A percentile compares a stretch with the other conserved stretches of the same genome.
phyloP scores from a whole-genome alignment of 2,888 invertebrate genomes.

The Tenthredo scrophulariae region DNA sequence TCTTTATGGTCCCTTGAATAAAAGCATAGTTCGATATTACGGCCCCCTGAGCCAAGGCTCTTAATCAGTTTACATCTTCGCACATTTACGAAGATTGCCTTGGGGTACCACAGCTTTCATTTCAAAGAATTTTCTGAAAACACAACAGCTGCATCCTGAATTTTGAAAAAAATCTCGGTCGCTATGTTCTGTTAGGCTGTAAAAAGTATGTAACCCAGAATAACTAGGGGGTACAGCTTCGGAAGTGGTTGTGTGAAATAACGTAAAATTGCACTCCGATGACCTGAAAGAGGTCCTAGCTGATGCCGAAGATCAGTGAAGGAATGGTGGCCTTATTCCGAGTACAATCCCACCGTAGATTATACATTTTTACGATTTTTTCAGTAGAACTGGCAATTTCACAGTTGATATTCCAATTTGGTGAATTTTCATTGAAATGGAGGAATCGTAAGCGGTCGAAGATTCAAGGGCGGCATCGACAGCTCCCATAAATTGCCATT shows the following conservation, averaged over 20 bases:
- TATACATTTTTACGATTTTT: neutral
- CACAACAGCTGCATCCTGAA: neutral
- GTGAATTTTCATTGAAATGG: constrained; percentile 6
- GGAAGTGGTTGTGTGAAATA: neutral
- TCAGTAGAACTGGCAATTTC: neutral
- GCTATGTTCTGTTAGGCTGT: no score
- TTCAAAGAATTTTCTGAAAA: neutral
- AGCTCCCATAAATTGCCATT: neutral
- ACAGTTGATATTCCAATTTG: neutral
- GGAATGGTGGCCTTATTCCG: neutral
- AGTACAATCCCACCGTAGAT: neutral
- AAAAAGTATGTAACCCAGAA: no score
- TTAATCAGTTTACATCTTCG: neutral
- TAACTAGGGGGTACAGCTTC: no score
- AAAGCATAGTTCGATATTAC: neutral
- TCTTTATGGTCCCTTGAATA: neutral
- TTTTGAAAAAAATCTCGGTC: no score
- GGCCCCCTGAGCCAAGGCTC: neutral
- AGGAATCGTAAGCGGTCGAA: neutral
- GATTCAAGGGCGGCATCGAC: neutral
- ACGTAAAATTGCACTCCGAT: neutral
- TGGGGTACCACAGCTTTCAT: neutral
- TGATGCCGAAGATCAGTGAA: neutral
- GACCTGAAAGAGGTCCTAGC: neutral
- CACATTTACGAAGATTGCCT: neutral